A percentile compares a stretch with the other conserved stretches of the same genome.
These are phyloP conservation scores for Cheirogaleus major DNA, from an alignment of 2,797 vertebrate species.

Conservation along the genomic window DNA sequence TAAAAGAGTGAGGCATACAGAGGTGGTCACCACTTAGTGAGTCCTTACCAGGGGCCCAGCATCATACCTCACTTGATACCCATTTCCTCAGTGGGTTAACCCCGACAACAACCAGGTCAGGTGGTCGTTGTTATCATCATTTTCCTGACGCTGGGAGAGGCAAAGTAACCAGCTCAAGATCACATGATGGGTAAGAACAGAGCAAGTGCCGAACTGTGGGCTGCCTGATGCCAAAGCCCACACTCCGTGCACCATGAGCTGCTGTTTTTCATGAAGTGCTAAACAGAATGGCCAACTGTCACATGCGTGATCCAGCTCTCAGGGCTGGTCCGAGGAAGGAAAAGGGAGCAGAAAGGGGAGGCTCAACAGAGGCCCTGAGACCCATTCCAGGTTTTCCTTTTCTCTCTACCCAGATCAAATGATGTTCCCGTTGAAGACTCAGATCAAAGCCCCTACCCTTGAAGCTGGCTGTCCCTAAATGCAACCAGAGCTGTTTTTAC, in stretches of 20 bases:
- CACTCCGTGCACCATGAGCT: fast-evolving
- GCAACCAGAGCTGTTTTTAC: background rate
- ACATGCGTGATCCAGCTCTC: too few species aligned
- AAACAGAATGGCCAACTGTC: background rate
- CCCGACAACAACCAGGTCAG: too few species aligned
- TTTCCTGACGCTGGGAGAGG: background rate
- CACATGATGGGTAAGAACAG: background rate
- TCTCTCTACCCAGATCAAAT: background rate
- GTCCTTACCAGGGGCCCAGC: background rate
- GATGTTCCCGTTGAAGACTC: background rate
- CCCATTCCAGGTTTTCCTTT: background rate
- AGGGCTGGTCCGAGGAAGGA: too few species aligned
- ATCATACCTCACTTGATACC: fast-evolving
- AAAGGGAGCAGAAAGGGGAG: background rate
- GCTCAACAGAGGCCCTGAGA: background rate
- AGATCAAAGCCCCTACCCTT: background rate
- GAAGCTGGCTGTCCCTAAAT: background rate
- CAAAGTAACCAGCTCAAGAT: background rate
- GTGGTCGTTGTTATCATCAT: background rate
- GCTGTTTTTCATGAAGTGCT: background rate
- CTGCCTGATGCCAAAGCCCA: background rate
- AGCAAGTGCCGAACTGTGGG: fast-evolving
- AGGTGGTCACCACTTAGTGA: background rate
- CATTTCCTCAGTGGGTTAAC: background rate
- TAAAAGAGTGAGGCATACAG: background rate